These are phyloP conservation scores for Sapayoa aenigma DNA, from an alignment of 2,113 vertebrate genomes.

Conservation along the genomic window DNA sequence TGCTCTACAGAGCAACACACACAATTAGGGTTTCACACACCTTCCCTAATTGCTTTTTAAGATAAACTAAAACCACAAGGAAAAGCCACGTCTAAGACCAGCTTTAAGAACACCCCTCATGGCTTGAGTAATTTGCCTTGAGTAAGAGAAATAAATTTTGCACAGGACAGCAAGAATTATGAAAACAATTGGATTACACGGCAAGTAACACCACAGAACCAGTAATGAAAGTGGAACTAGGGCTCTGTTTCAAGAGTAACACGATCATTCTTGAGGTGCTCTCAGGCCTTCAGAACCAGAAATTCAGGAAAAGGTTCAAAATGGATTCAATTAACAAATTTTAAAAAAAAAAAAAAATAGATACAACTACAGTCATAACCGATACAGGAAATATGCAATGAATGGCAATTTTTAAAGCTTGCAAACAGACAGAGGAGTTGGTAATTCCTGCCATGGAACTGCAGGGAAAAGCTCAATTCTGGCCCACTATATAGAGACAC, in stretches of 20 bases:
- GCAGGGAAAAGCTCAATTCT: neutral
- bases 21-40: neutral
- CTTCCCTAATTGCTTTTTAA: neutral
- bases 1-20: neutral
- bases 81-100: neutral
- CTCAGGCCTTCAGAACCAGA: neutral
- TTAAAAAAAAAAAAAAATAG: neutral
- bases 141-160: neutral
- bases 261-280: neutral
- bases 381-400: neutral
- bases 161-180: neutral
- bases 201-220: neutral
- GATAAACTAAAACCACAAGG: neutral
- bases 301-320: neutral
- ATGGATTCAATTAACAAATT: neutral
- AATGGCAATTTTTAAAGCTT: neutral
- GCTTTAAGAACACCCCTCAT: neutral
- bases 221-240: neutral
- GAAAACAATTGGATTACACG: accelerated
- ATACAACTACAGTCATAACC: neutral
- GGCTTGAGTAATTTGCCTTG: neutral
- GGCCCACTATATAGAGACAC: neutral
- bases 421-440: neutral
- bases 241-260: neutral
- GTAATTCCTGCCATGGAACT: neutral